Percentiles rank a stretch among this genome's conserved stretches.
Evolutionary conservation across 2,797 vertebrate genomes (phyloP).

Genomic region (Rhadinocentrus ornatus): DNA sequence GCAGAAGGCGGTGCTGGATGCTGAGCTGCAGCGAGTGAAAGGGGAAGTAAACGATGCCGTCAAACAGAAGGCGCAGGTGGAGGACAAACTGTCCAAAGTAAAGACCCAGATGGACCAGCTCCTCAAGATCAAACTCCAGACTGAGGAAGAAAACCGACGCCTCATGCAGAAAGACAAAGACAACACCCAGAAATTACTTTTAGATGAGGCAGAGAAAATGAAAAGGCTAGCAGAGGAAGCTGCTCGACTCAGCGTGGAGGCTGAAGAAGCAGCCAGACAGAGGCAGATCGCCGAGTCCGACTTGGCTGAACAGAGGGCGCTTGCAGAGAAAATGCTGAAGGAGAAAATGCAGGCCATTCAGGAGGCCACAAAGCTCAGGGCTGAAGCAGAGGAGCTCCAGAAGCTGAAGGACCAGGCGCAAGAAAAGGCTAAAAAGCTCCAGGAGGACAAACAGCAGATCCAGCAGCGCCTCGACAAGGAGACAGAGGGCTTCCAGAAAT

Average conservation of each 20-base stretch:
- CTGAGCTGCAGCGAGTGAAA: slow-evolving; percentile 94
- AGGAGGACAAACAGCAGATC: slow-evolving; percentile 93
- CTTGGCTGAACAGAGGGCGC: slow-evolving; percentile 88
- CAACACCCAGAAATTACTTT: slow-evolving; percentile 88
- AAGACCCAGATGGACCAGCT: slow-evolving; percentile 94
- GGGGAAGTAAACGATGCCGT: slow-evolving; percentile 88
- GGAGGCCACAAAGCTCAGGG: slow-evolving; percentile 90
- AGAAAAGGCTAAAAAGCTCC: slow-evolving; percentile 89
- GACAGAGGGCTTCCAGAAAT: slow-evolving; percentile 92
- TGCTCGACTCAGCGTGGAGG: slow-evolving; percentile 88
- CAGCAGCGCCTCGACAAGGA: slow-evolving; percentile 89
- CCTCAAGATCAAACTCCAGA: slow-evolving; percentile 88
- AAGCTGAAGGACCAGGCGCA: slow-evolving; percentile 93
- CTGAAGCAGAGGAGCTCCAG: slow-evolving; percentile 91
- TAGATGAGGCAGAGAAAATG: slow-evolving; percentile 95
- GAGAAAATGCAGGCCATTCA: slow-evolving; percentile 97
- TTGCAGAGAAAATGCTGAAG: slow-evolving; percentile 94
- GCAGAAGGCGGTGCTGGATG: slow-evolving; percentile 90
- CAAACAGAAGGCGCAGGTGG: slow-evolving; percentile 90
- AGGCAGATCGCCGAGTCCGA: slow-evolving; percentile 89
- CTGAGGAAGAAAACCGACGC: slow-evolving; percentile 90
- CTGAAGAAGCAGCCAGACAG: slow-evolving; percentile 90
- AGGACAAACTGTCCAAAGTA: slow-evolving; percentile 91
- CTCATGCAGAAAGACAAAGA: slow-evolving; percentile 92
- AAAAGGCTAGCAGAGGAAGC: slow-evolving; percentile 93